Conservation (phyloP, 1,140 invertebrate genomes). For the Scaptomyza montana region DNA sequence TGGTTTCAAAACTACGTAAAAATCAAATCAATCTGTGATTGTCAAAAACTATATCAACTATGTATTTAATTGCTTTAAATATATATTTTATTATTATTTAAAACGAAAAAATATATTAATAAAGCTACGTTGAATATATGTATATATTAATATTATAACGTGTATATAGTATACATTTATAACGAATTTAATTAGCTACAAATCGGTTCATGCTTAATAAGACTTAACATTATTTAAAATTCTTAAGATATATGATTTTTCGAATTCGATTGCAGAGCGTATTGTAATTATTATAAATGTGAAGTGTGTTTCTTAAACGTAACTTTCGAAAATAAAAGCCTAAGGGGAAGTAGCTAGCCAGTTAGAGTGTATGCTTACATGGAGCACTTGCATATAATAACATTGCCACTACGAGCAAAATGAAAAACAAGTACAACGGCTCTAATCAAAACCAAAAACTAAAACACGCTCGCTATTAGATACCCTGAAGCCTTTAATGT, state of each 20-base stretch:
- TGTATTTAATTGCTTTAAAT: too few species aligned
- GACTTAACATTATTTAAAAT: constrained; percentile 10
- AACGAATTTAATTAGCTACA: constrained; percentile 15
- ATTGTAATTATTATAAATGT: constrained; percentile 3
- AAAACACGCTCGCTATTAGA: too few species aligned
- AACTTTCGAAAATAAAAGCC: too few species aligned
- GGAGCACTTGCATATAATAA: constrained; percentile 43
- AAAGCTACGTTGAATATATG: background rate
- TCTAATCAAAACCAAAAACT: too few species aligned
- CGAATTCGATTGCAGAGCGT: constrained; percentile 11
- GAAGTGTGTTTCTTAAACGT: too few species aligned
- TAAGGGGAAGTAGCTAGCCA: too few species aligned
- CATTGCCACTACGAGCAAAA: constrained; percentile 26
- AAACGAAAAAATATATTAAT: background rate
- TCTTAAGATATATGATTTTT: constrained; percentile 1
- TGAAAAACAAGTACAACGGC: constrained; percentile 9
- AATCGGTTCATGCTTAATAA: constrained; percentile 27
- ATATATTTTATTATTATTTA: too few species aligned
- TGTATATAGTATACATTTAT: background rate
- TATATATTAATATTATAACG: background rate
- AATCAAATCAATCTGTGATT: background rate
- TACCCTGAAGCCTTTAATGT: too few species aligned
- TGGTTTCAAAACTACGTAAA: constrained; percentile 8
- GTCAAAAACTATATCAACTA: too few species aligned
- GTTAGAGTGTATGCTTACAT: background rate